Evolutionary conservation across 1,140 invertebrate genomes (phyloP), one percentile per base, ranked within the genome.

Genomic region (Solen grandis): DNA sequence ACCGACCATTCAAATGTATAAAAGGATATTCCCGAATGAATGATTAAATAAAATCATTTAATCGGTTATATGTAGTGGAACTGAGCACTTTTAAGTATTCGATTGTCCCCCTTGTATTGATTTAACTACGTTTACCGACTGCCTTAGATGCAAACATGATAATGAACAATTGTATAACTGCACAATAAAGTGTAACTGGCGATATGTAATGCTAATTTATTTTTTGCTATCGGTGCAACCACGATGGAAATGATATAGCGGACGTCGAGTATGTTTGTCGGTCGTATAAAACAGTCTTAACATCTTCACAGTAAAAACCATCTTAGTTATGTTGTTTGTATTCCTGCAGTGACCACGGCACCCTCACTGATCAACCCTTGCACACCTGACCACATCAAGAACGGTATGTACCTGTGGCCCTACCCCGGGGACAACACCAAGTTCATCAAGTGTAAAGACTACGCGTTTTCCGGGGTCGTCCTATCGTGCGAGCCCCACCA

Each of bases 401-500:
- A 33, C 4, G 55, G 55, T 16, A 31, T 59, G 5, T 41, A 25
- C 5, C 13, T 72, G 8, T 72, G 31, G 27, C 52, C 69, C 10
- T 57, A 59, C 31, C 69, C 69, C 19, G 13, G 33, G 0, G 69
- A 72, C 19, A 35, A 59, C 13, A 35, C 27, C 5, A 72, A 59
- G 10, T 72, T 33, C 35, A 72, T 72, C 54, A 72, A 72, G 50
- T 72, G 69, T 57, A 36, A 46, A 13, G 59, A 25, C 14, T 59
- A 59, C 27, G 31, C 69, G 22, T 8, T 8, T 1, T 19, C 69
- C 0, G 69, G 69, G 14, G 52, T 55, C 1, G 36, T 72, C 4
- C 29, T 72, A 14, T 35, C 36, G 27, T 72, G 69, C 29, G 52
- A 25, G 10, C 36, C 41, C 5, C 69, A 72, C 19, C 57, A 72